A percentile compares a stretch with the other conserved stretches of the same genome.
These are phyloP conservation scores for Heliopora coerulea DNA, from an alignment of 92 coral and sea anemone genomes.

Conservation along the genomic window DNA sequence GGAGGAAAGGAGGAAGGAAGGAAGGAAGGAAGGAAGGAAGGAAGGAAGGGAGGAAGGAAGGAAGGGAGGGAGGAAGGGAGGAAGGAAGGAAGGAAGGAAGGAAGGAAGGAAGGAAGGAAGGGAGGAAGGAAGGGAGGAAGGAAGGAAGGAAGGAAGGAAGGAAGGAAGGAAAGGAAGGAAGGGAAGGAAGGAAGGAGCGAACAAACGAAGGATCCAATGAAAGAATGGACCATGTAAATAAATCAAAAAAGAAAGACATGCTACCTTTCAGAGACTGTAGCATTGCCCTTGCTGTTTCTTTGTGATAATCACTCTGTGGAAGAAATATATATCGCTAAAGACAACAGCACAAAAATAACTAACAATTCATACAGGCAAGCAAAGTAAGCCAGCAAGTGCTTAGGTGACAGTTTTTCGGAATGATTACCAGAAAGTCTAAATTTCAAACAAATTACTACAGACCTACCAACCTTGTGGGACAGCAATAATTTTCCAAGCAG, in stretches of 20 bases:
- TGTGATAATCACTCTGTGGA: slow-evolving; percentile 13
- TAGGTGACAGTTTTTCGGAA: no score
- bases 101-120: neutral
- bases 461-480: no score
- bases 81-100: neutral
- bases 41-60: slow-evolving; percentile 21
- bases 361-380: no score
- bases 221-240: no score
- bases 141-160: neutral
- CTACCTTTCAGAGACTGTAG: slow-evolving; percentile 22
- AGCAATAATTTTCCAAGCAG: no score
- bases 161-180: neutral
- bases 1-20: neutral
- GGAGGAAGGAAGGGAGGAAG: neutral
- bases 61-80: slow-evolving; percentile 13
- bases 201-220: neutral
- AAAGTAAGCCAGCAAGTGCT: no score
- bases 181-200: neutral
- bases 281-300: slow-evolving; percentile 1
- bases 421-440: no score
- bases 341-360: no score
- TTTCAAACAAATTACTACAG: no score
- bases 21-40: neutral
- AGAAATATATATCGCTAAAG: no score
- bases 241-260: no score